Conservation (phyloP, 2,113 vertebrate species). For the Ptychochromis oligacanthus region DNA sequence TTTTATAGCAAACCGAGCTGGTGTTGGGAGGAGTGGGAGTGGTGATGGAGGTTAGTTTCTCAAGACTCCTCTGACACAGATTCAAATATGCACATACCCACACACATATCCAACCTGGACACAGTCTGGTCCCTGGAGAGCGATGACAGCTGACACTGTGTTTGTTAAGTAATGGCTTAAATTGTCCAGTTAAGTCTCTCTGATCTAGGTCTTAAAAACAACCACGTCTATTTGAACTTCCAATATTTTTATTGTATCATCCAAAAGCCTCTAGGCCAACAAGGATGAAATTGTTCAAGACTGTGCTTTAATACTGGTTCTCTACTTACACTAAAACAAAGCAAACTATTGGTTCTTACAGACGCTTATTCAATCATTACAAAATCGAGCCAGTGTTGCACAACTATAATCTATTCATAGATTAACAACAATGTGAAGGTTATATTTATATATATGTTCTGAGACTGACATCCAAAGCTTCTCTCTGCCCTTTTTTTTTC, state of each 20-base stretch:
- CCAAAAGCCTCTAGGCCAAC: slow-evolving; percentile 14
- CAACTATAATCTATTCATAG: slow-evolving; percentile 32
- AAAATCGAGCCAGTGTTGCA: slow-evolving; percentile 4
- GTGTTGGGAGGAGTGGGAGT: background rate
- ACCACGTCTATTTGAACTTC: slow-evolving; percentile 2
- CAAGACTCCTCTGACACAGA: slow-evolving; percentile 20
- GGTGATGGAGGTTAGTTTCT: slow-evolving; percentile 31
- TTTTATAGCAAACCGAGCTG: slow-evolving; percentile 61
- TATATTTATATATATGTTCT: slow-evolving; percentile 34
- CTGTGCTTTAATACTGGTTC: background rate
- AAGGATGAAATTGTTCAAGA: background rate
- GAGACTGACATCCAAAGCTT: slow-evolving; percentile 42
- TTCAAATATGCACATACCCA: slow-evolving; percentile 23
- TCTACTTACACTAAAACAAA: slow-evolving; percentile 20
- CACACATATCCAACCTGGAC: slow-evolving; percentile 19
- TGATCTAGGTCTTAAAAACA: slow-evolving; percentile 20
- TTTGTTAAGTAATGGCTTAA: slow-evolving; percentile 40
- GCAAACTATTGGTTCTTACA: background rate
- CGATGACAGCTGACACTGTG: slow-evolving; percentile 47
- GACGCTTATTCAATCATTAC: slow-evolving; percentile 5
- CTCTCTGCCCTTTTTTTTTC: slow-evolving; percentile 23
- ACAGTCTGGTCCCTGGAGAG: slow-evolving; percentile 15
- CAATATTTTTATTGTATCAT: background rate
- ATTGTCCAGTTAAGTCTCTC: slow-evolving; percentile 34
- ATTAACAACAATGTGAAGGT: slow-evolving; percentile 27